Conservation (phyloP, 1,140 invertebrate species). For the Palaemon carinicauda region DNA sequence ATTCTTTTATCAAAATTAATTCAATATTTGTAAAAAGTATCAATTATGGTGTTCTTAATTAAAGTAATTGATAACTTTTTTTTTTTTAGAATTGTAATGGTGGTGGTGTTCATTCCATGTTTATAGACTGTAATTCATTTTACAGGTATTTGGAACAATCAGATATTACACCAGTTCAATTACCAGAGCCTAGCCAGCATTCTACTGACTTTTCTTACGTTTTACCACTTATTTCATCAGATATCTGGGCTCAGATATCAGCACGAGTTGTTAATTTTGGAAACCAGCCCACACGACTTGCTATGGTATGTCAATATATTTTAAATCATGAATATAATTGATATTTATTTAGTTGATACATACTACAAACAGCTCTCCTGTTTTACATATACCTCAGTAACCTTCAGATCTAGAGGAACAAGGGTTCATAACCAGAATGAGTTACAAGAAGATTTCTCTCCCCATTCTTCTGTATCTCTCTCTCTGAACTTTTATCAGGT, state of each 20-base stretch:
- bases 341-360: not conserved
- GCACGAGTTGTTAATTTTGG: slow-evolving; percentile 49
- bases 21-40: no score
- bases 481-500: no score
- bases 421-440: no score
- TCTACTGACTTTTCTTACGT: slow-evolving; percentile 34
- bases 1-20: no score
- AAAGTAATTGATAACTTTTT: no score
- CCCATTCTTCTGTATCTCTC: no score
- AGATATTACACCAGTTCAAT: not conserved
- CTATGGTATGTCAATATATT: slow-evolving; percentile 27
- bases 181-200: not conserved
- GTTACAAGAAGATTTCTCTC: no score
- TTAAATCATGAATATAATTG: not conserved
- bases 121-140: not conserved
- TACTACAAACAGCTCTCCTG: not conserved
- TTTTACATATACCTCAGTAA: no score
- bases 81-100: no score
- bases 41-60: no score
- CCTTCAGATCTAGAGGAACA: no score
- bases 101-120: no score
- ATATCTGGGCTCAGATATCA: slow-evolving; percentile 43
- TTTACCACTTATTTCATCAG: slow-evolving; percentile 25
- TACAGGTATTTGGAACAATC: slow-evolving; percentile 21
- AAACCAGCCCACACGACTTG: slow-evolving; percentile 20